These are phyloP conservation scores for Notospermus geniculatus DNA, from an alignment of 1,140 invertebrate genomes.

Conservation along the genomic window DNA sequence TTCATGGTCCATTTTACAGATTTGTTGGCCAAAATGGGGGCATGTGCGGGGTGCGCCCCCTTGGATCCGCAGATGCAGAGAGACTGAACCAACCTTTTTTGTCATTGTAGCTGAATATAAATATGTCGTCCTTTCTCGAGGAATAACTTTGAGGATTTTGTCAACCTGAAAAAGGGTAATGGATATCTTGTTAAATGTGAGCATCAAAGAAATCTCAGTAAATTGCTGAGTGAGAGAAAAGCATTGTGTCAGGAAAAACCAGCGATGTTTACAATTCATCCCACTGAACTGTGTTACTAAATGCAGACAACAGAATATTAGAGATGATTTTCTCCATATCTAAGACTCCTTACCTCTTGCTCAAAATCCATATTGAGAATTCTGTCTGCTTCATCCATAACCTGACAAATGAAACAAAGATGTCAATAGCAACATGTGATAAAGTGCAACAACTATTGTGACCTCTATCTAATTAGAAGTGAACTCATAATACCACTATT, in stretches of 20 bases:
- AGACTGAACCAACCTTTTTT: constrained; percentile 75
- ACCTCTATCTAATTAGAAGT: too few relatives aligned
- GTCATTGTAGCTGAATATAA: constrained; percentile 98
- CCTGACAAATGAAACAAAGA: constrained; percentile 48
- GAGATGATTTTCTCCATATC: constrained; percentile 58
- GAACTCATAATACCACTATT: too few relatives aligned
- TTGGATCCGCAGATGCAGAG: not conserved
- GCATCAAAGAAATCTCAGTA: too few relatives aligned
- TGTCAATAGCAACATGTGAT: too few relatives aligned
- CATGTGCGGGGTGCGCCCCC: too few relatives aligned
- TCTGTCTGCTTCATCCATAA: constrained; percentile 70
- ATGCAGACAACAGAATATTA: constrained; percentile 5
- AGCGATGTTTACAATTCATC: too few relatives aligned
- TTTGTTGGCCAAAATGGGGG: too few relatives aligned
- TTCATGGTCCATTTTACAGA: too few relatives aligned
- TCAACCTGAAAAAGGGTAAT: constrained; percentile 68
- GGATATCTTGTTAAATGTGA: too few relatives aligned
- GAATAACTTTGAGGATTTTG: constrained; percentile 91
- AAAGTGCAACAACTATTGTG: too few relatives aligned
- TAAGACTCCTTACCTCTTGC: constrained; percentile 79
- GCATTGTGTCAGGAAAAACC: too few relatives aligned
- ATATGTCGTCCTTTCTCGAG: constrained; percentile 81
- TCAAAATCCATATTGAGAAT: constrained; percentile 99
- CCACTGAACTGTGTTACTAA: not conserved
- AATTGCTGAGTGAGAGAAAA: too few relatives aligned